Evolutionary conservation across 2,888 invertebrate species (phyloP), one percentile per base, ranked within the genome.

Genomic region (Drosophila multiciliata): DNA sequence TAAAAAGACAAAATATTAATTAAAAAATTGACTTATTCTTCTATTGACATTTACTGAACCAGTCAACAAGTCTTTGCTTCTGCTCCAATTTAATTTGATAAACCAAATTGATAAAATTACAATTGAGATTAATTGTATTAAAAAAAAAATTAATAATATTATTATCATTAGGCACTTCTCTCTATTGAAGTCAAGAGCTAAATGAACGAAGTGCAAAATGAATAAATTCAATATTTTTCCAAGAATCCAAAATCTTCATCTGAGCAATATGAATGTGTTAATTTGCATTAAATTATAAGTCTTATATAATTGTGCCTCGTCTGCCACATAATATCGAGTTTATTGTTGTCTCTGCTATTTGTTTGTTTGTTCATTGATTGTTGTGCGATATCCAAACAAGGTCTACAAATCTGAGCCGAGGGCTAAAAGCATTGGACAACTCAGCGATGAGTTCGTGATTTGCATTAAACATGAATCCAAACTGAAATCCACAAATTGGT

Each of bases 371-470:
- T 38, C 26, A 35, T 15, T 33, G 26, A n/a, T 49, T 26, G 35
- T 48, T 35, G 33, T 26, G 12, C n/a, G 52, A 20, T 52, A 45
- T 52, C 32, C 45, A 53, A 45, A 45, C 63, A 63, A 63, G 48
- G 53, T 66, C 62, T 53, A 48, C 48, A 45, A 52, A 61, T 42
- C 5, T 7, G 7, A 26, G 40, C 29, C 26, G 29, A n/a, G 53
- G 53, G 32, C 61, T 32, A 8, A 53, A 61, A 15, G 26, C 32
- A 23, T 42, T 45, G 17, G 54, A 40, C 40, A 36, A 45, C 8
- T 65, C 26, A 26, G 40, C 26, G 40, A 45, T 36, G 32, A 40
- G 57, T 68, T 57, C 68, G 66, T 68, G 68, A 42, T 36, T 33
- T 45, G 68, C 57, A 58, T 68, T 58, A 58, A 50, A 57, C 55